These are phyloP conservation scores for Corythoichthys haematopterus DNA, from an alignment of 2,113 vertebrate species.

Conservation along the genomic window DNA sequence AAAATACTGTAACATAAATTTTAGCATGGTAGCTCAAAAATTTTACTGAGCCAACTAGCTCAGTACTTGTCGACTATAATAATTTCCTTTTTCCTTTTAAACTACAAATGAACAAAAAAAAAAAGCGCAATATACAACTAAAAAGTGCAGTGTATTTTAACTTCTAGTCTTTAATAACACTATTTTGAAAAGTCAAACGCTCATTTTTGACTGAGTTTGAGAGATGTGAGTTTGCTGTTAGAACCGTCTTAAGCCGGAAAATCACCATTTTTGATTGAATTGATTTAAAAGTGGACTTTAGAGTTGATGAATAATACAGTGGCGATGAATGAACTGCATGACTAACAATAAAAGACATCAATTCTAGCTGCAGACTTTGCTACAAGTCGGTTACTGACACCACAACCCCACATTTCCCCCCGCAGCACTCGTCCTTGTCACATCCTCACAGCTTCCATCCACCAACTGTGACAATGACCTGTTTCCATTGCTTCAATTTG, in stretches of 20 bases:
- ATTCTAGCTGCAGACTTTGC: conserved; percentile 6
- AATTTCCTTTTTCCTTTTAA: no score
- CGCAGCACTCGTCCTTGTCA: conserved; percentile 12
- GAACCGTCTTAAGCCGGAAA: background rate
- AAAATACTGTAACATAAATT: no score
- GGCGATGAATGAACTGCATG: background rate
- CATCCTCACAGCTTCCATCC: conserved; percentile 29
- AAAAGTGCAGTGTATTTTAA: no score
- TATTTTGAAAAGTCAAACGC: no score
- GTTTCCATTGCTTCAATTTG: conserved; percentile 47
- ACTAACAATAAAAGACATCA: background rate
- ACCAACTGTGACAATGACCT: conserved; percentile 36
- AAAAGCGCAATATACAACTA: no score
- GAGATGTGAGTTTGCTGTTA: background rate
- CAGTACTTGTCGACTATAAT: no score
- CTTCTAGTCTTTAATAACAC: no score
- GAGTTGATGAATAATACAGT: background rate
- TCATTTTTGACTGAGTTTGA: background rate
- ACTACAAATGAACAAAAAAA: no score
- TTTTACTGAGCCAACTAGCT: no score
- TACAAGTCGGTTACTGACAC: conserved; percentile 9
- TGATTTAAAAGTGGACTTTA: background rate
- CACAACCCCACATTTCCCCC: conserved; percentile 7
- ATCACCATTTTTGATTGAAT: background rate
- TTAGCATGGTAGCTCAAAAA: no score